phyloP scores from a whole-genome alignment of 2,113 vertebrate genomes.

The Axis porcinus region DNA sequence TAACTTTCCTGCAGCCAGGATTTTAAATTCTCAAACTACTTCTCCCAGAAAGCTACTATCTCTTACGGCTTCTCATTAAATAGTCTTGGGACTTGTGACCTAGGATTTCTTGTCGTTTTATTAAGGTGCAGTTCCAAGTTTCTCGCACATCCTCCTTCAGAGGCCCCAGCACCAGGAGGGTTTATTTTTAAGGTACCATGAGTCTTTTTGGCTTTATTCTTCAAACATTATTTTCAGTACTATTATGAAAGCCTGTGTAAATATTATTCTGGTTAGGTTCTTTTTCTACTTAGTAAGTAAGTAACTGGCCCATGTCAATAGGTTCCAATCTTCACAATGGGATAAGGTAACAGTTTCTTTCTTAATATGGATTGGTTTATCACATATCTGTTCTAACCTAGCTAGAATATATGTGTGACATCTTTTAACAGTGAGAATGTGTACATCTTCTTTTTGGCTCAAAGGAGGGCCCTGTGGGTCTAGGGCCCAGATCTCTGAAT shows the following conservation, averaged over 20 bases:
- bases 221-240: not conserved
- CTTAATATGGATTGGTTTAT: not conserved
- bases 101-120: not conserved
- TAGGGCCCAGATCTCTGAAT: not conserved
- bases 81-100: not conserved
- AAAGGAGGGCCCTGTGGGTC: not conserved
- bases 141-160: not conserved
- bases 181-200: not conserved
- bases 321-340: not conserved
- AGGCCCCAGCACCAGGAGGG: not conserved
- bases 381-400: not conserved
- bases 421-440: not conserved
- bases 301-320: not conserved
- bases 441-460: not conserved
- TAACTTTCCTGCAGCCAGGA: not conserved
- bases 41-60: not conserved
- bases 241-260: not conserved
- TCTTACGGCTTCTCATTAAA: not conserved
- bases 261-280: not conserved
- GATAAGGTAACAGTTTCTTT: not conserved
- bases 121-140: not conserved
- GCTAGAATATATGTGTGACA: not conserved
- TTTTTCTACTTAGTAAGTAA: not conserved
- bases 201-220: not conserved
- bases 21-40: not conserved